These are phyloP conservation scores for Alaudala cheleensis DNA, from an alignment of 2,113 vertebrate species.

Conservation along the genomic window DNA sequence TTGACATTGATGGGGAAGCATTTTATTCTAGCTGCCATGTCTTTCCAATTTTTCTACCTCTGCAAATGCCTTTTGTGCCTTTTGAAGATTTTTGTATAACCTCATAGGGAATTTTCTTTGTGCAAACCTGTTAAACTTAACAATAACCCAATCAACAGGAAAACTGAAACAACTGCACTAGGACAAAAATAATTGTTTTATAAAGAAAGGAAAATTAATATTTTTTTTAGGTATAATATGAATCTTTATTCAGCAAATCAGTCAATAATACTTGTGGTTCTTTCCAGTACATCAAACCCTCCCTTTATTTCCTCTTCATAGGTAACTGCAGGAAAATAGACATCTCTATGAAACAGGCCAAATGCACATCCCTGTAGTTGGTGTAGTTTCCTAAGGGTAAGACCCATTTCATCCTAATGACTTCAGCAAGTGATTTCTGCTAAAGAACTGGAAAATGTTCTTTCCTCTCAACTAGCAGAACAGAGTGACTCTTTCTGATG, in stretches of 20 bases:
- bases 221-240: not conserved
- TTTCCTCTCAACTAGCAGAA: not conserved
- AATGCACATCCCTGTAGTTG: not conserved
- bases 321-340: not conserved
- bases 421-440: constrained; percentile 1
- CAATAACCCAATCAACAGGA: not conserved
- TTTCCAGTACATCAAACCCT: not conserved
- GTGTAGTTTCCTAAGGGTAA: not conserved
- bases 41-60: not conserved
- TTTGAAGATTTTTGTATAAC: not conserved
- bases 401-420: not conserved
- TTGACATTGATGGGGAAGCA: not conserved
- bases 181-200: not conserved
- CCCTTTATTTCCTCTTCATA: not conserved
- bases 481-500: not conserved
- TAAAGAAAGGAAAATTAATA: not conserved
- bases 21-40: not conserved
- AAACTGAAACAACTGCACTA: not conserved
- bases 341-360: not conserved
- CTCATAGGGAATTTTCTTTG: not conserved
- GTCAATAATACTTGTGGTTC: not conserved
- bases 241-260: not conserved
- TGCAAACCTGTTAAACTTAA: not conserved
- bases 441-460: constrained; percentile 21
- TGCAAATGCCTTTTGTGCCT: not conserved